Percentiles rank a stretch among this genome's conserved stretches.
phyloP scores from a whole-genome alignment of 2,113 vertebrate genomes.

The Rhodinocichla rosea region DNA sequence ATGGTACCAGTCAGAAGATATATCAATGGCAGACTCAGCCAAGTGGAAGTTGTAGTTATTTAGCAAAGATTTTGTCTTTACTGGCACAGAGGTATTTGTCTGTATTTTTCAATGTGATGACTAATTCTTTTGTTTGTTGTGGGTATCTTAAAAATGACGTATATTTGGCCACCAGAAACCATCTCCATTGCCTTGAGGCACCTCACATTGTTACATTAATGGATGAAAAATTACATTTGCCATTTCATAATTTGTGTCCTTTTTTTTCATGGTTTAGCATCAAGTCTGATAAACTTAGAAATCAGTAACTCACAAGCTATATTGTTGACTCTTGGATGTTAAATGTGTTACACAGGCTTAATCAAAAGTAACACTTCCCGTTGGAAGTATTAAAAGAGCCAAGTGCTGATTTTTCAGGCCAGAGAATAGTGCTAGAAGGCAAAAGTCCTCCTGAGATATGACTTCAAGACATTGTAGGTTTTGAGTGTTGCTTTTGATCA shows the following conservation, averaged over 20 bases:
- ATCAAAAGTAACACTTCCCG: neutral
- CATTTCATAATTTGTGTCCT: neutral
- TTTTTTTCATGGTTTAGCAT: neutral
- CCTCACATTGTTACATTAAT: neutral
- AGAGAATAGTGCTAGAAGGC: neutral
- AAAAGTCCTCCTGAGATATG: neutral
- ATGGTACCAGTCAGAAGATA: neutral
- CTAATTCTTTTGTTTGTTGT: neutral
- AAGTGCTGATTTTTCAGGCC: neutral
- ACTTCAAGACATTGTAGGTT: neutral
- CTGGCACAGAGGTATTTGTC: neutral
- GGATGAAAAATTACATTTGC: constrained; percentile 11
- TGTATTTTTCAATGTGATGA: neutral
- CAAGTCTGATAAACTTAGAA: neutral
- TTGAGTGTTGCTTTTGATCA: neutral
- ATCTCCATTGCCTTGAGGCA: neutral
- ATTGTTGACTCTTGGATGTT: neutral
- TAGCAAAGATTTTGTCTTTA: neutral
- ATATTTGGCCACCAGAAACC: neutral
- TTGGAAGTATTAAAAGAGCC: neutral
- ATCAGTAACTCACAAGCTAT: neutral
- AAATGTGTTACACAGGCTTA: neutral
- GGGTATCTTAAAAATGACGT: neutral
- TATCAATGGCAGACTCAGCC: neutral
- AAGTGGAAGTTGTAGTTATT: constrained; percentile 2